Percentiles rank a stretch among this genome's conserved stretches.
Evolutionary conservation across 2,113 vertebrate genomes (phyloP).

Genomic region (Ploceus nigricollis): DNA sequence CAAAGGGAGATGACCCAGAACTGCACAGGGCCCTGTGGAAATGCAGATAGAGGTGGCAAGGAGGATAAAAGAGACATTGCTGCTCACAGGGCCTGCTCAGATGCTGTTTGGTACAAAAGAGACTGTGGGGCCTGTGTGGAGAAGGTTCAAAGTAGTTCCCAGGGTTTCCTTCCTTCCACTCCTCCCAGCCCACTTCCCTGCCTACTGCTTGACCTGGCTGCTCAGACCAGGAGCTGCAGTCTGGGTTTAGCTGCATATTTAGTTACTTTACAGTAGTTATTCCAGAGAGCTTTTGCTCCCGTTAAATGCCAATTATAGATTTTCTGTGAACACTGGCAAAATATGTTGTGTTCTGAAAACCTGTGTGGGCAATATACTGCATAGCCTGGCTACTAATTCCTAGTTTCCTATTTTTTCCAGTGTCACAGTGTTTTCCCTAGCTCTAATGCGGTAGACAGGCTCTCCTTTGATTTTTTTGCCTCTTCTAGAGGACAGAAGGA

Average conservation of each 20-base stretch:
- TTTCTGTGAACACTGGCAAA: neutral
- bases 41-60: neutral
- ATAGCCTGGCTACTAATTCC: neutral
- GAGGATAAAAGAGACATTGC: neutral
- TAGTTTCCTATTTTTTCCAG: neutral
- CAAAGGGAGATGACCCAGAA: neutral
- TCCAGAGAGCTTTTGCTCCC: neutral
- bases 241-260: neutral
- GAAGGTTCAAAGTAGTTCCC: neutral
- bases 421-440: neutral
- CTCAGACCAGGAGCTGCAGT: neutral
- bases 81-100: neutral
- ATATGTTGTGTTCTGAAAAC: neutral
- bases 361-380: neutral
- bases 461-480: neutral
- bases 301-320: neutral
- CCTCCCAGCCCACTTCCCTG: neutral
- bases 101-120: neutral
- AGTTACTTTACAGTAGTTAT: neutral
- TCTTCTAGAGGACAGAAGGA: neutral
- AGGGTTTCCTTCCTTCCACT: neutral
- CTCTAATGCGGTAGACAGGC: neutral
- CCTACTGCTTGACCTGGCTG: neutral
- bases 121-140: neutral
- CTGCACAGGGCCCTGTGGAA: fast-evolving